Evolutionary conservation across 2,888 invertebrate genomes (phyloP).

Genomic region (Myopa testacea): DNA sequence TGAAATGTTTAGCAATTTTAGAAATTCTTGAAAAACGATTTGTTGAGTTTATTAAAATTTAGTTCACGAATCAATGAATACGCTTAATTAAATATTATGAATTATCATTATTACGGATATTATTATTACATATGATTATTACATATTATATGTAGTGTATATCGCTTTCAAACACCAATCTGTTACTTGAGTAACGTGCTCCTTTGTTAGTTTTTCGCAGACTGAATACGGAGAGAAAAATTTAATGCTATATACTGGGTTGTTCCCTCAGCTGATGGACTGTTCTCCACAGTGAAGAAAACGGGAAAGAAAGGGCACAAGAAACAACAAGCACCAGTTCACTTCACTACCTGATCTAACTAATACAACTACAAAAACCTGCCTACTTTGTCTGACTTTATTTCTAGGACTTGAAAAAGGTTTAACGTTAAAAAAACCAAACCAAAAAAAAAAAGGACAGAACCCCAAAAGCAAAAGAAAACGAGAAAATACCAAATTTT

Average conservation of each 20-base stretch:
- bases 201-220: slow-evolving; percentile 14
- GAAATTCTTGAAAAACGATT: neutral
- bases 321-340: neutral
- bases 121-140: neutral
- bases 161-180: too few relatives aligned
- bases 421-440: neutral
- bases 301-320: neutral
- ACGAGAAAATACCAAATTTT: too few relatives aligned
- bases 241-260: neutral
- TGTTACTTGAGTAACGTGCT: neutral
- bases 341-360: neutral
- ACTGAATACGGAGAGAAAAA: slow-evolving; percentile 17
- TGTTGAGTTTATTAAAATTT: neutral
- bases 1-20: slow-evolving; percentile 27
- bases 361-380: neutral
- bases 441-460: slow-evolving; percentile 10
- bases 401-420: neutral
- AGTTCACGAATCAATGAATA: slow-evolving; percentile 3
- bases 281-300: neutral
- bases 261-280: slow-evolving; percentile 7
- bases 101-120: neutral
- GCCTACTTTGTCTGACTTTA: neutral
- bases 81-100: neutral
- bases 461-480: too few relatives aligned
- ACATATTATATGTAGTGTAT: too few relatives aligned